Evolutionary conservation across 2,113 vertebrate species (phyloP).

Genomic region (Sakesphorus luctuosus): DNA sequence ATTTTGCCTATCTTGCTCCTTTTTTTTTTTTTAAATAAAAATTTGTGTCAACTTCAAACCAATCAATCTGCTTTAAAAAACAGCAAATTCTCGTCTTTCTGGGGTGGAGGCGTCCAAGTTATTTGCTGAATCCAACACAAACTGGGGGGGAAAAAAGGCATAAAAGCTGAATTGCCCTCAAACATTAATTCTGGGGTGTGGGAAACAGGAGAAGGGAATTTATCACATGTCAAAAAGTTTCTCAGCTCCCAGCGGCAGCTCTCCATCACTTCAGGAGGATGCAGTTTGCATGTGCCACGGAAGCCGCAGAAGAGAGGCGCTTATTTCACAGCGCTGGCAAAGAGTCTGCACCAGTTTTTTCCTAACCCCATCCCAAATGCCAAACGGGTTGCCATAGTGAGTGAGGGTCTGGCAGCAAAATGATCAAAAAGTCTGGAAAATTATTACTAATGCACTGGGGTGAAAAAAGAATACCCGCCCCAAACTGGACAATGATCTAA

Average conservation of each 20-base stretch:
- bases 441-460: background rate
- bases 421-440: constrained; percentile 23
- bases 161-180: background rate
- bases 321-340: background rate
- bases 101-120: background rate
- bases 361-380: constrained; percentile 36
- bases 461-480: background rate
- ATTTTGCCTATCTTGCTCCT: rapidly evolving
- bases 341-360: constrained; percentile 16
- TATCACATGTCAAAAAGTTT: constrained; percentile 50
- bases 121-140: background rate
- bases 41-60: background rate
- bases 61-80: background rate
- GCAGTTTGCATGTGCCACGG: background rate
- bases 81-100: background rate
- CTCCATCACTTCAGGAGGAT: constrained; percentile 36
- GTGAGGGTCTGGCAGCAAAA: background rate
- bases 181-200: background rate
- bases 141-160: background rate
- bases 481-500: background rate
- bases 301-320: constrained; percentile 19
- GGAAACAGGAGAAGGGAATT: background rate
- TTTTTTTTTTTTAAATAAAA: background rate
- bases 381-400: background rate
- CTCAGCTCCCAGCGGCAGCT: constrained; percentile 40